Percentiles rank a stretch among this genome's conserved stretches.
phyloP scores from a whole-genome alignment of 2,113 vertebrate species.

The Casuarius casuarius region DNA sequence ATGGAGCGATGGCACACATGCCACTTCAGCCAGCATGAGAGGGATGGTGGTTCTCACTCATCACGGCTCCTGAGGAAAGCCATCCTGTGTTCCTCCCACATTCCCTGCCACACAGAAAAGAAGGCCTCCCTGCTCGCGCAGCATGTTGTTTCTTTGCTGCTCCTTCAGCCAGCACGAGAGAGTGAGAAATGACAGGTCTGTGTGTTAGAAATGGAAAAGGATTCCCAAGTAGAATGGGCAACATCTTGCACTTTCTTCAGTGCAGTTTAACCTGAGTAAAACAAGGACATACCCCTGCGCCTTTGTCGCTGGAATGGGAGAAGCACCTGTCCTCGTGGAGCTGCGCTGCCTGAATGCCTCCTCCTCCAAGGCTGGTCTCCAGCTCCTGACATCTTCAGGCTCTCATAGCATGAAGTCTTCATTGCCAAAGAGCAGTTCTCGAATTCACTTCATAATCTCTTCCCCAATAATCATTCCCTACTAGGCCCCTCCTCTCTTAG shows the following conservation, averaged over 20 bases:
- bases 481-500: background rate
- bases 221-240: background rate
- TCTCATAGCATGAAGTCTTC: background rate
- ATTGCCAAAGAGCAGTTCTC: background rate
- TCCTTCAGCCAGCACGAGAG: background rate
- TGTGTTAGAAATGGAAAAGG: background rate
- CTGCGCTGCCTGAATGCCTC: background rate
- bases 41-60: background rate
- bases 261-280: background rate
- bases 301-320: background rate
- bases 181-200: background rate
- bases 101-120: background rate
- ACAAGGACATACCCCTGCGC: background rate
- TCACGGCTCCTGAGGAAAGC: background rate
- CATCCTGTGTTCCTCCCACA: background rate
- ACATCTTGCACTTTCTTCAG: background rate
- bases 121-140: background rate
- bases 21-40: background rate
- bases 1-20: background rate
- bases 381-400: too few species aligned
- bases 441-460: background rate
- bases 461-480: background rate
- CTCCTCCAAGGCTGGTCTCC: accelerated
- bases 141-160: accelerated
- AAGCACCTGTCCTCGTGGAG: accelerated